These are phyloP conservation scores for Chelonus formosanus DNA, from an alignment of 2,888 invertebrate species.

Conservation along the genomic window DNA sequence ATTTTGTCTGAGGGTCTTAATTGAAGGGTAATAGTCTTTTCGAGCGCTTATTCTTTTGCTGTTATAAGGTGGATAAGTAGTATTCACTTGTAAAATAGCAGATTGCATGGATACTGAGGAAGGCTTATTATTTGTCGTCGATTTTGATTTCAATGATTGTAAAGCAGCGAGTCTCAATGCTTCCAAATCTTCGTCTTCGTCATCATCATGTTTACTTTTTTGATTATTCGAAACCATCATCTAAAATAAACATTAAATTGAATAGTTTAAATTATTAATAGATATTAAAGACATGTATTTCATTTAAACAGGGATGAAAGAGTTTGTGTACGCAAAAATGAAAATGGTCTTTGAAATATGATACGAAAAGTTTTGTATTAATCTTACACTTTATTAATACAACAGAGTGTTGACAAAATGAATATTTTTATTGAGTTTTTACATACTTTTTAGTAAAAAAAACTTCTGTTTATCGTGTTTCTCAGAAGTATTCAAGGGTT, in stretches of 20 bases:
- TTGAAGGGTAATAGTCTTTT: conserved; percentile 41
- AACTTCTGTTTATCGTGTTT: too few relatives aligned
- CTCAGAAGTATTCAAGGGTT: too few relatives aligned
- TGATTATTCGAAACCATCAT: conserved; percentile 46
- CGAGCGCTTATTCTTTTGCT: conserved; percentile 42
- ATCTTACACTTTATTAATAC: too few relatives aligned
- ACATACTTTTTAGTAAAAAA: too few relatives aligned
- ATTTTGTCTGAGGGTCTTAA: conserved; percentile 49
- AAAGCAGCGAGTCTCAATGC: conserved; percentile 67
- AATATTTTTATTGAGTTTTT: too few relatives aligned
- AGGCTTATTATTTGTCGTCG: conserved; percentile 35
- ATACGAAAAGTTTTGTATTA: too few relatives aligned
- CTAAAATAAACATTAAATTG: conserved; percentile 31
- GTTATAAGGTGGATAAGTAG: conserved; percentile 44
- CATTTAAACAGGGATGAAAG: too few relatives aligned
- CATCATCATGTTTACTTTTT: conserved; percentile 57
- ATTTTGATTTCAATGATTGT: conserved; percentile 59
- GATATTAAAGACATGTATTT: too few relatives aligned
- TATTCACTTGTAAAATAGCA: conserved; percentile 8
- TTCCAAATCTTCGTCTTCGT: conserved; percentile 68
- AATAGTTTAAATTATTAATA: background rate
- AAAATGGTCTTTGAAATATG: too few relatives aligned
- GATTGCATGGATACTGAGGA: conserved; percentile 37
- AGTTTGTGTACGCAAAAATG: too few relatives aligned
- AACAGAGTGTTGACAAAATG: too few relatives aligned